Base-by-base conservation (phyloP, 2,888 invertebrate species). In the Spisula subtruncata region DNA sequence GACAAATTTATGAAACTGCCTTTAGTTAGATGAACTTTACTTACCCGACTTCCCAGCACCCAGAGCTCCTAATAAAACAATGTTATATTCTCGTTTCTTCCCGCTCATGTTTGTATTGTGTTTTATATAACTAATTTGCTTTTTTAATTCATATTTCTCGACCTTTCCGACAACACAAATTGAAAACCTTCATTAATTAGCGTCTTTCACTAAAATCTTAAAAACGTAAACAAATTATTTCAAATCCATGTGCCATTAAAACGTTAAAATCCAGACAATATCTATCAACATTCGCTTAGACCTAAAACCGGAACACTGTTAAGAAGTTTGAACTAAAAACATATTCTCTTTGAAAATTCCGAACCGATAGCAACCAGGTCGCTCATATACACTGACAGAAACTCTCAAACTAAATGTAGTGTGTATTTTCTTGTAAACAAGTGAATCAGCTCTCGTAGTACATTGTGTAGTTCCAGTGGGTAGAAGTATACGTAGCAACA, bases 21-120 rank as follows among this genome's bases (percentile, higher is more conserved):
- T n/a, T n/a, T n/a, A n/a, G n/a, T n/a, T n/a, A n/a, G n/a, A 66
- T 32, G 35, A 75, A 75, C 16, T 75, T 14, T 75, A 83, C 97
- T 97, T 97, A 98, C 98, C 98, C 94, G 98, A 98, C 97, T 98
- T 98, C 18, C 98, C 98, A 85, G 98, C 98, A 81, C 98, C 98
- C 35, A 98, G 97, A 95, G 98, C 98, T 5, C 98, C 98, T 51
- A 98, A 97, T 10, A 98, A 85, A 56, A 94, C 95, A 20, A 95
- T 93, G 84, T 95, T 95, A 79, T 93, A 94, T 88, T 95, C 94
- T 14, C 90, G 35, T 79, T 90, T 89, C 79, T 91, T 90, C 12
- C 93, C 93, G 81, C 93, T 93, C 94, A 94, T 94, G 35, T 16
- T 75, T 75, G 20, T 75, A 25, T 25, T 25, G n/a, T 66, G n/a